Percentiles rank a stretch among this genome's conserved stretches.
Conservation (phyloP, 2,797 vertebrate species). For the Rhabdophis nuchalis region DNA sequence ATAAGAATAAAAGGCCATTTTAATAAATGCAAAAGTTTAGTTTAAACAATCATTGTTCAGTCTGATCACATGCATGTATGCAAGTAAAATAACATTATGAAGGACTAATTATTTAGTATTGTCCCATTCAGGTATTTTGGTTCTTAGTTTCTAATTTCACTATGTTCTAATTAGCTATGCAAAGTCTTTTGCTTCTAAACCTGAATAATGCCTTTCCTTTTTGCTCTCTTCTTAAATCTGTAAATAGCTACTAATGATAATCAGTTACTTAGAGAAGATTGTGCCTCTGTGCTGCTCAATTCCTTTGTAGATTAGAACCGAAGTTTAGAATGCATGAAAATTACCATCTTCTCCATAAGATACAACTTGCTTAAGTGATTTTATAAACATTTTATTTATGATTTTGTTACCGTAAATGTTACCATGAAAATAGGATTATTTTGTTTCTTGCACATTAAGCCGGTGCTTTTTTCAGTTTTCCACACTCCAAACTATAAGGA, state of each 20-base stretch:
- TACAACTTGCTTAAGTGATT: background rate
- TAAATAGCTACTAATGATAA: conserved; percentile 18
- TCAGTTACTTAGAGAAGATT: background rate
- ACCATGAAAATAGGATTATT: background rate
- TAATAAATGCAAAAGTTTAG: background rate
- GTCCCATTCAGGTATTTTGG: background rate
- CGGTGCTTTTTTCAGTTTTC: background rate
- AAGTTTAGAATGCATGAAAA: background rate
- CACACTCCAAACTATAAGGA: background rate
- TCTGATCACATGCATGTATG: background rate
- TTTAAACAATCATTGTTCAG: background rate
- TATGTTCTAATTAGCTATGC: background rate
- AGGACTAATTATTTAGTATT: background rate
- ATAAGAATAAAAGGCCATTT: background rate
- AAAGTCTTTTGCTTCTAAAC: background rate
- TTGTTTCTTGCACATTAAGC: background rate
- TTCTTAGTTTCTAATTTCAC: conserved; percentile 5
- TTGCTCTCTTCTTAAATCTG: background rate
- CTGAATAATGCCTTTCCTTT: background rate
- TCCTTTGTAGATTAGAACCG: background rate
- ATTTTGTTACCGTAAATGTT: background rate
- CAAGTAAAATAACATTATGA: conserved; percentile 11
- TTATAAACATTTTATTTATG: background rate
- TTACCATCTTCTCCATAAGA: background rate
- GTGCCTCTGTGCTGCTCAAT: background rate